Evolutionary conservation across 1,140 invertebrate species (phyloP), one percentile per base, ranked within the genome.

Genomic region (Sarcophaga peregrina): DNA sequence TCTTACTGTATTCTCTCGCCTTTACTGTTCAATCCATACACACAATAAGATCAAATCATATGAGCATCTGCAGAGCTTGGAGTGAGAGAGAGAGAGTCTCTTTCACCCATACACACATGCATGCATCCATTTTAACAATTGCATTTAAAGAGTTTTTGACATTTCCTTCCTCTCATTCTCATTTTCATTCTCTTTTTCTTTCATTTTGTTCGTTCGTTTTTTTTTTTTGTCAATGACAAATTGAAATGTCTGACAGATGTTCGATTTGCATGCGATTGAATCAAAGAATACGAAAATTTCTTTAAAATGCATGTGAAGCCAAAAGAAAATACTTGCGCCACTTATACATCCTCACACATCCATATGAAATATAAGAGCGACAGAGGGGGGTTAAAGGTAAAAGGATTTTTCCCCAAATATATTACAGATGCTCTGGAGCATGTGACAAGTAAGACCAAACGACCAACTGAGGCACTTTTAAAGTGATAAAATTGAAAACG

Each of bases 191-290:
- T 37, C 1, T 37, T 37, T 37, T 37, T 37, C 1, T 37, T 37
- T n/a, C n/a, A n/a, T n/a, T n/a, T n/a, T n/a, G n/a, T n/a, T n/a
- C n/a, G n/a, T n/a, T n/a, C n/a, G n/a, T n/a, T 37, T 37, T 4
- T 37, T 4, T 48, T 17, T 78, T 48, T 78, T 78, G 75, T 52
- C 75, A 50, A 78, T 52, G 75, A 45, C 75, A 78, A 78, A 78
- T 78, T 78, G 75, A 78, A 78, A 78, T 78, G 75, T 78, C 75
- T 78, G 75, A 78, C 47, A 78, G 48, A 78, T 78, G 75, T 50
- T 78, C 75, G 47, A 78, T 78, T 78, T 78, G 75, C 75, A 78
- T 78, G 20, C 75, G 74, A 76, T 58, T 58, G 54, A 58, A 58
- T 58, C 13, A 58, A 58, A 58, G 54, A 58, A 58, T 58, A 58